Evolutionary conservation across 1,140 invertebrate species (phyloP), one percentile per base, ranked within the genome.

Genomic region (Heliothis subflexa): DNA sequence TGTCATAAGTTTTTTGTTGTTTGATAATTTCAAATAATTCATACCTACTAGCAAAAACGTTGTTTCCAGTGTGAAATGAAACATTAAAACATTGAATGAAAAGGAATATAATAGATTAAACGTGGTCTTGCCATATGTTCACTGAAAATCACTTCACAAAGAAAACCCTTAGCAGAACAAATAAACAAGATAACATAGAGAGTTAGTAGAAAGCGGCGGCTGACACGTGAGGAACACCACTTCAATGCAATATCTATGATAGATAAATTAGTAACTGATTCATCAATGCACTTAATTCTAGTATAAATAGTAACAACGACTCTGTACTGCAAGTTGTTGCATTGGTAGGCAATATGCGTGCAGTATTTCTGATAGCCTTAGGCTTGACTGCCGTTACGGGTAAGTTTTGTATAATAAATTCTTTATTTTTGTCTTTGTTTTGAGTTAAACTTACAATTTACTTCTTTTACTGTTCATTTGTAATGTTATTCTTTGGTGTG

Each of bases 181-280:
- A 57, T 25, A 57, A 57, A 12, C 0, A 13, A 57, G 18, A 57
- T 57, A 57, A 25, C 13, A 3, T 13, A 28, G 9, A 11, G 21
- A 13, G 21, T 57, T 9, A 57, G 9, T 25, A 57, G 55, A 57
- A 57, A 57, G 13, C 21, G 5, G 55, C 13, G 21, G 55, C 18
- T 25, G 13, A 57, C 18, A 47, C 18, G 61, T 47, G n/a, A 64
- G 10, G 5, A 18, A 16, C n/a, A 52, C 18, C n/a, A 52, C 25
- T 68, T 68, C 47, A 68, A 40, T 40, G 33, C 52, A 68, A 14
- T 14, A 68, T 68, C 47, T 68, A 68, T 28, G 1, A 52, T 68
- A 68, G 64, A 68, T 68, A 68, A 50, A 52, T 68, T 16, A 13
- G 21, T 9, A 68, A 68, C 21, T 10, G 50, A 28, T 68, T 47